These are phyloP conservation scores for Drosophila ananassae DNA, from an alignment of 1,140 invertebrate genomes.

Conservation along the genomic window DNA sequence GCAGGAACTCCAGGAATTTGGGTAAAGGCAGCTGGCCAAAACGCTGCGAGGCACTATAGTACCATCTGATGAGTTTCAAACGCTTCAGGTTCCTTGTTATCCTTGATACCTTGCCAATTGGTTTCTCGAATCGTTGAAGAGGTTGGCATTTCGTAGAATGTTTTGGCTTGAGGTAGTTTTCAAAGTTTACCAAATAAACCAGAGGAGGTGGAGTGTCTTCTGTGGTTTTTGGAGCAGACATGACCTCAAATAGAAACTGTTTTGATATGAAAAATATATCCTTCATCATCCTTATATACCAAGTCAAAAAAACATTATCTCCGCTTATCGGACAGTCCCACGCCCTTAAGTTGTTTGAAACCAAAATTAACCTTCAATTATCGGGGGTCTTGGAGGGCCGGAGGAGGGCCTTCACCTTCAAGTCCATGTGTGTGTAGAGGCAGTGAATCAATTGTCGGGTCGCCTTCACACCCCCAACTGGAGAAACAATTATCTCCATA, in stretches of 20 bases:
- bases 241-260: neutral
- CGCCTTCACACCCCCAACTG: slow-evolving; percentile 45
- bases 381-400: neutral
- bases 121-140: slow-evolving; percentile 45
- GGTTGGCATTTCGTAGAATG: slow-evolving; percentile 18
- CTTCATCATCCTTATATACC: slow-evolving; percentile 8
- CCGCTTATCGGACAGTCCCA: neutral
- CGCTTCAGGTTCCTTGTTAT: slow-evolving; percentile 16
- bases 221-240: neutral
- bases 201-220: neutral
- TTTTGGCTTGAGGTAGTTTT: slow-evolving; percentile 60
- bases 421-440: slow-evolving; percentile 16
- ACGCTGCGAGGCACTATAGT: slow-evolving; percentile 9
- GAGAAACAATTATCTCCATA: slow-evolving; percentile 62
- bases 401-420: slow-evolving; percentile 12
- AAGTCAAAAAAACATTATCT: slow-evolving; percentile 6
- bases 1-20: slow-evolving; percentile 58
- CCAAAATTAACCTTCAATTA: slow-evolving; percentile 2
- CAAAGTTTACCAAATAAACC: slow-evolving; percentile 61
- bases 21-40: slow-evolving; percentile 48
- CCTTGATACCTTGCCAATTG: neutral
- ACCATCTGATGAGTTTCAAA: slow-evolving; percentile 41
- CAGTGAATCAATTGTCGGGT: slow-evolving; percentile 27
- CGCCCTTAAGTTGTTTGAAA: slow-evolving; percentile 21
- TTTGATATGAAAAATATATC: neutral